These are phyloP conservation scores for Myotis findleyi DNA, from an alignment of 2,797 vertebrate genomes.

Conservation along the genomic window DNA sequence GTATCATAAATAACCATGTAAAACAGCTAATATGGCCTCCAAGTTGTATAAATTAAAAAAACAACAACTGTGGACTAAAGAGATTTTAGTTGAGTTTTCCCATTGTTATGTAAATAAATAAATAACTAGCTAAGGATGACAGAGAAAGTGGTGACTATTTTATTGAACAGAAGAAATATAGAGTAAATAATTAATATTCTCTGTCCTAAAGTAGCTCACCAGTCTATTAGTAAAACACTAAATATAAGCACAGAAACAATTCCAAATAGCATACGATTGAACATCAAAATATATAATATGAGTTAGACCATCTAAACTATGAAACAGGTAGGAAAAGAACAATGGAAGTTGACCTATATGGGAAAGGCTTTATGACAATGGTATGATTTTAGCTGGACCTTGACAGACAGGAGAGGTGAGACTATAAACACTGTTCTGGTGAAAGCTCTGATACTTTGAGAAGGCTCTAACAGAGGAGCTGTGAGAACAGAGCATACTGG, in stretches of 20 bases:
- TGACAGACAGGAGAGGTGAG: neutral
- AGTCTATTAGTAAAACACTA: conserved; percentile 21
- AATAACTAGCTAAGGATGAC: neutral
- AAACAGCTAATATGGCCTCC: neutral
- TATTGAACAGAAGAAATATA: neutral
- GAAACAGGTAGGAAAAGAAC: neutral
- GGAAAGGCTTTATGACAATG: neutral
- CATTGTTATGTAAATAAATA: conserved; percentile 32
- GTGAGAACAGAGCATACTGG: neutral
- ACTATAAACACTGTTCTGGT: neutral
- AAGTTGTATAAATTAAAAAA: neutral
- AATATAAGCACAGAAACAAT: conserved; percentile 18
- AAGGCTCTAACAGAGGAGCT: conserved; percentile 20
- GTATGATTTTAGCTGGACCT: neutral
- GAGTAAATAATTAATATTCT: neutral
- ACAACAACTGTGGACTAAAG: neutral
- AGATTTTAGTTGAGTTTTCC: conserved; percentile 10
- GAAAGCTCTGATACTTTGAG: neutral
- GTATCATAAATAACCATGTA: neutral
- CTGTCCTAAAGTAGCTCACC: neutral
- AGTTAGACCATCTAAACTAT: neutral
- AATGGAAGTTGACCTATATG: neutral
- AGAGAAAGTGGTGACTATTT: conserved; percentile 11
- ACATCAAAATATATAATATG: neutral
- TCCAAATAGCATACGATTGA: conserved; percentile 21